Evolutionary conservation across 2,888 invertebrate genomes (phyloP).

Genomic region (Cerastoderma edule): DNA sequence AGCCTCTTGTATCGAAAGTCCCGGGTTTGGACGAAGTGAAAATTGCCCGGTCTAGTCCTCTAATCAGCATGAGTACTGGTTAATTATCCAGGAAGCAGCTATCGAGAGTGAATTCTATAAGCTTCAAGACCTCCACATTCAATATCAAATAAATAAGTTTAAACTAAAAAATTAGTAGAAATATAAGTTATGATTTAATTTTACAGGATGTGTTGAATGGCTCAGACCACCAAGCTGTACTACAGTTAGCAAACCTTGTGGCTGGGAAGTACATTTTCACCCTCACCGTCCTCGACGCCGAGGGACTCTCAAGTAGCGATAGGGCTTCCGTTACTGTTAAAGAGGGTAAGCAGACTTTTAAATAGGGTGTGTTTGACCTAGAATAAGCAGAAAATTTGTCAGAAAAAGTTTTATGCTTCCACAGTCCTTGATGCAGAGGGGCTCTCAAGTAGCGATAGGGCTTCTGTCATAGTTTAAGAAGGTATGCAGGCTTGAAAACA

Average conservation of each 20-base stretch:
- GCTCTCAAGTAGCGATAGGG: constrained; percentile 91
- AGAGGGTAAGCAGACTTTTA: constrained; percentile 84
- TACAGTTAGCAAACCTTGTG: constrained; percentile 93
- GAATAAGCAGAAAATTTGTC: too few species aligned
- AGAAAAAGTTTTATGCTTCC: constrained; percentile 93
- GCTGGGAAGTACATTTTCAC: constrained; percentile 95
- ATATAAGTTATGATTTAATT: neutral
- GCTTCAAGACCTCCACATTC: too few species aligned
- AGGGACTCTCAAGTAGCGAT: constrained; percentile 92
- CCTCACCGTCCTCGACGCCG: constrained; percentile 94
- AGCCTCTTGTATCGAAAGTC: too few species aligned
- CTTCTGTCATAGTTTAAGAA: constrained; percentile 91
- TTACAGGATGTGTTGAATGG: constrained; percentile 88
- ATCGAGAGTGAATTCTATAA: too few species aligned
- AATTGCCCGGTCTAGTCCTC: too few species aligned
- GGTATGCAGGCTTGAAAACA: constrained; percentile 84
- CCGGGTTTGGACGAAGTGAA: too few species aligned
- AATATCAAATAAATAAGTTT: neutral
- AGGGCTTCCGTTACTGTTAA: constrained; percentile 93
- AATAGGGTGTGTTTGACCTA: too few species aligned
- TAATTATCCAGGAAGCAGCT: too few species aligned
- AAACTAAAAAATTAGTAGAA: neutral
- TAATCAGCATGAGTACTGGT: too few species aligned
- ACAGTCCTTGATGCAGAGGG: constrained; percentile 97
- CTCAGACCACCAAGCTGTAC: constrained; percentile 90